A percentile compares a stretch with the other conserved stretches of the same genome.
Conservation (phyloP, 2,797 vertebrate genomes). For the Clamator glandarius region DNA sequence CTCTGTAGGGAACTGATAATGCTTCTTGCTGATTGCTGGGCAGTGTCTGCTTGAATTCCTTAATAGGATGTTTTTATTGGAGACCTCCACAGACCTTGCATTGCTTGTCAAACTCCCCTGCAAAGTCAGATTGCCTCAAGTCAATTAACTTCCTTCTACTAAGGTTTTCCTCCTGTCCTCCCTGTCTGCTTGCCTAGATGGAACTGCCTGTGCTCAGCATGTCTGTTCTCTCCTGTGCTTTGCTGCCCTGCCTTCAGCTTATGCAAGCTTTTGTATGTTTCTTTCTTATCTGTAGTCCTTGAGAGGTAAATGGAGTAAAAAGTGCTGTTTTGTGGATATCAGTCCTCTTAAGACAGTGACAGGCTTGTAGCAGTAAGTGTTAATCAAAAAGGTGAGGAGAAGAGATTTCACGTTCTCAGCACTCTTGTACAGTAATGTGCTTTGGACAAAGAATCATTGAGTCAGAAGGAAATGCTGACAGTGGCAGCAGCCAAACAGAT, state of each 20-base stretch:
- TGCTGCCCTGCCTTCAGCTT: neutral
- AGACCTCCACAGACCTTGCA: neutral
- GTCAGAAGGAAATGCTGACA: neutral
- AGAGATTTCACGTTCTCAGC: neutral
- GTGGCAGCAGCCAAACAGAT: neutral
- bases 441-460: neutral
- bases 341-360: neutral
- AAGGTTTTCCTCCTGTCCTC: neutral
- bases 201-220: accelerated
- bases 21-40: neutral
- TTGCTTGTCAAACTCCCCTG: neutral
- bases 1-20: neutral
- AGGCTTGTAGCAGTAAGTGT: accelerated
- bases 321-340: neutral
- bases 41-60: neutral
- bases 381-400: neutral
- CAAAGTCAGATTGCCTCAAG: neutral
- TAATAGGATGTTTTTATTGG: neutral
- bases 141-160: neutral
- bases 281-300: neutral
- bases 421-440: neutral
- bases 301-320: neutral
- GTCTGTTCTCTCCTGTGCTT: neutral
- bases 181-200: accelerated
- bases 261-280: neutral